Percentiles rank a stretch among this genome's conserved stretches.
phyloP scores from a whole-genome alignment of 2,888 invertebrate species.

The Chorisops tibialis region DNA sequence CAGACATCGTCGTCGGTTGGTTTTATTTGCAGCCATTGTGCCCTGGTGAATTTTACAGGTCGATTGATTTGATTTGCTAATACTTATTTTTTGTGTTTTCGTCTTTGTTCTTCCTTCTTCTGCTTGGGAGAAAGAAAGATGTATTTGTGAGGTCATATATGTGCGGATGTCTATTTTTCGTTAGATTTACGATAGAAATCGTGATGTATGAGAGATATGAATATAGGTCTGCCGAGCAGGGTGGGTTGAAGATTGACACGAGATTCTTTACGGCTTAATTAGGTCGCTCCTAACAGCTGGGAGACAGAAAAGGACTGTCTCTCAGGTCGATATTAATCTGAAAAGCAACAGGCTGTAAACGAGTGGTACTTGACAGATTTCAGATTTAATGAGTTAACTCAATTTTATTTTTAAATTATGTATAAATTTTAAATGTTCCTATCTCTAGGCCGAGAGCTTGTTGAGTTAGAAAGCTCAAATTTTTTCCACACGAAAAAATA shows the following conservation, averaged over 20 bases:
- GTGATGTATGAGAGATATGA: neutral
- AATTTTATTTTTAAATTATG: no score
- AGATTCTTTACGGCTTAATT: neutral
- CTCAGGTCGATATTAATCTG: no score
- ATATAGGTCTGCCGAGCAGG: neutral
- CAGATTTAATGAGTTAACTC: no score
- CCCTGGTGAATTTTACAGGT: conserved; percentile 18
- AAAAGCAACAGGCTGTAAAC: no score
- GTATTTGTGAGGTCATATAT: conserved; percentile 4
- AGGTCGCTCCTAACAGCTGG: conserved; percentile 5
- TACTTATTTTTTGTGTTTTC: conserved; percentile 2
- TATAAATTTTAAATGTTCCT: no score
- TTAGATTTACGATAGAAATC: conserved; percentile 14
- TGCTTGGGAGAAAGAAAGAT: no score
- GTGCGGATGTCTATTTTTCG: conserved; percentile 8
- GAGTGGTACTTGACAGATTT: no score
- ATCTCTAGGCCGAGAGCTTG: no score
- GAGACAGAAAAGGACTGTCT: no score
- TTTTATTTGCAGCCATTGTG: conserved; percentile 21
- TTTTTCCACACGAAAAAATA: no score
- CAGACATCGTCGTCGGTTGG: conserved; percentile 11
- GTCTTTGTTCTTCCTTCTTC: neutral
- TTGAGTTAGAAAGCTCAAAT: no score
- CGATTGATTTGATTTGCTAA: conserved; percentile 17
- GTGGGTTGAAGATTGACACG: no score